Percentiles rank a stretch among this genome's conserved stretches.
Evolutionary conservation across 2,113 vertebrate genomes (phyloP).

Genomic region (Pica pica): DNA sequence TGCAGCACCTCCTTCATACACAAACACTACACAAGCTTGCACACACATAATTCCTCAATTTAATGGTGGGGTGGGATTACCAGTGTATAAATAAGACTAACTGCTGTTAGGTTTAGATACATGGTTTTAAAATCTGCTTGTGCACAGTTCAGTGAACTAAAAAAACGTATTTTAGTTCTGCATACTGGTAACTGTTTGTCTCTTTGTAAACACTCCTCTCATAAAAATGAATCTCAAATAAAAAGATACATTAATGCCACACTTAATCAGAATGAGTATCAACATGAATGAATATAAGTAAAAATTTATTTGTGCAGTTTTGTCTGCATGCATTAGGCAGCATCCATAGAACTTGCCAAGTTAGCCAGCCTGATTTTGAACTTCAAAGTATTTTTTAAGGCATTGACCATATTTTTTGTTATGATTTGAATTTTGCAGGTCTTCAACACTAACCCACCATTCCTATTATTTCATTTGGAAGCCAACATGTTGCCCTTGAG

Average conservation of each 20-base stretch:
- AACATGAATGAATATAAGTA: not conserved
- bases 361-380: not conserved
- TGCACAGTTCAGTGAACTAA: not conserved
- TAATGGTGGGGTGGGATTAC: not conserved
- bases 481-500: not conserved
- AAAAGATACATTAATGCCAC: not conserved
- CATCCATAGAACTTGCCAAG: not conserved
- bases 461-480: not conserved
- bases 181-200: not conserved
- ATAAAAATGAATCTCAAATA: not conserved
- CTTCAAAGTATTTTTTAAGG: not conserved
- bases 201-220: not conserved
- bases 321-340: not conserved
- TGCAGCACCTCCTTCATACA: not conserved
- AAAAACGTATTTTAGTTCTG: not conserved
- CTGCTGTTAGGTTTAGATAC: not conserved
- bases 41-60: not conserved
- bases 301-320: not conserved
- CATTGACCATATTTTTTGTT: not conserved
- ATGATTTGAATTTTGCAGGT: not conserved
- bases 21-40: not conserved
- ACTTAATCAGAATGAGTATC: not conserved
- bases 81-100: not conserved
- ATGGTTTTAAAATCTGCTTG: not conserved
- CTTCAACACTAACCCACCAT: not conserved